phyloP scores from a whole-genome alignment of 1,140 invertebrate species.

The Drosophila dunni region DNA sequence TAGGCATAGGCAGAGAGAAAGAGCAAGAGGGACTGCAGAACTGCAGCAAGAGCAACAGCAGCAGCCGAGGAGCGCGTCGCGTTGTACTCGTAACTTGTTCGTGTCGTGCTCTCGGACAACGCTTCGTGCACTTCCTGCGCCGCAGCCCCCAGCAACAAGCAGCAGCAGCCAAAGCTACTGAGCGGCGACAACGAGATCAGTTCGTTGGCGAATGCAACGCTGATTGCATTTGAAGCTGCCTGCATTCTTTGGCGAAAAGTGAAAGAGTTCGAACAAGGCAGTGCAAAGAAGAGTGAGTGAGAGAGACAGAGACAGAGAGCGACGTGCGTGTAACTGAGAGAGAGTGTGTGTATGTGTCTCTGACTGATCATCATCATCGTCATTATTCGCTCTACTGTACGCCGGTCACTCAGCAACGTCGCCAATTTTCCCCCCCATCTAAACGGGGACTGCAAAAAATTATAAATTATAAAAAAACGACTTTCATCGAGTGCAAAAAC shows the following conservation, averaged over 20 bases:
- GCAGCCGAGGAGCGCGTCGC: slow-evolving; percentile 23
- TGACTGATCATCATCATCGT: slow-evolving; percentile 45
- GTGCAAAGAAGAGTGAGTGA: not conserved
- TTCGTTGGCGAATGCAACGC: slow-evolving; percentile 76
- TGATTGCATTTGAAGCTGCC: slow-evolving; percentile 77
- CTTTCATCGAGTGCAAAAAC: slow-evolving; percentile 48
- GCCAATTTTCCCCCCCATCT: not conserved
- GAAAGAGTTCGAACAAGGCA: slow-evolving; percentile 44
- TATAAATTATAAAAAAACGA: slow-evolving; percentile 25
- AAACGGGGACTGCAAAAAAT: slow-evolving; percentile 5
- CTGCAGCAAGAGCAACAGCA: slow-evolving; percentile 58
- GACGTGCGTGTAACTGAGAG: not conserved
- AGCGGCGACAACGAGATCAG: slow-evolving; percentile 61
- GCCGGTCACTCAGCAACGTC: slow-evolving; percentile 53
- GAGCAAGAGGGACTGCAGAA: slow-evolving; percentile 35
- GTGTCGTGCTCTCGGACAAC: slow-evolving; percentile 41
- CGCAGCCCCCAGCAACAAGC: slow-evolving; percentile 48
- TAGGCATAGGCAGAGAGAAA: slow-evolving; percentile 13
- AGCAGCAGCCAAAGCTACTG: slow-evolving; percentile 41
- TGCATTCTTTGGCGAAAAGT: slow-evolving; percentile 71
- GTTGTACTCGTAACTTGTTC: slow-evolving; percentile 72
- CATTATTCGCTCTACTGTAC: slow-evolving; percentile 67
- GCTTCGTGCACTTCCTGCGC: slow-evolving; percentile 78
- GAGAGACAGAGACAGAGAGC: slow-evolving; percentile 1
- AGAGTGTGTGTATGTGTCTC: slow-evolving; percentile 8